These are phyloP conservation scores for Gallinago undulata DNA, from an alignment of 2,113 vertebrate species.

Conservation along the genomic window DNA sequence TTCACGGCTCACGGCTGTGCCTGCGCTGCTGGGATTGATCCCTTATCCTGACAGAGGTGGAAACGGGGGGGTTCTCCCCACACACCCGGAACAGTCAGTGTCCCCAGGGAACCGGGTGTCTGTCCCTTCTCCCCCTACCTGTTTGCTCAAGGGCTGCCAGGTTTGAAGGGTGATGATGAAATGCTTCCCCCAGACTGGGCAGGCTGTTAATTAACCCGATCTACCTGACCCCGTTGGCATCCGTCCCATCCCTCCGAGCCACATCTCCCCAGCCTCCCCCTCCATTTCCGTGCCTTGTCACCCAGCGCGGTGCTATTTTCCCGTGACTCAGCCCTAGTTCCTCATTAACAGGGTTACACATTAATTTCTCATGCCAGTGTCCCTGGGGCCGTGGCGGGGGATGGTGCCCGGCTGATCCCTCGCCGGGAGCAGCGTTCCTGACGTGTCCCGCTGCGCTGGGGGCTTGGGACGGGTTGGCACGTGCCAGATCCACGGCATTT, in stretches of 20 bases:
- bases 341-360: conserved; percentile 29
- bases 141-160: background rate
- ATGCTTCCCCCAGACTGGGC: background rate
- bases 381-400: accelerated
- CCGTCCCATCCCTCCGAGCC: accelerated
- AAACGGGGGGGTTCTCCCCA: background rate
- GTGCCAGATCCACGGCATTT: background rate
- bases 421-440: accelerated
- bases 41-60: background rate
- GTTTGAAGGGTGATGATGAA: background rate
- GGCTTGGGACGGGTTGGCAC: accelerated
- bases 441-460: accelerated
- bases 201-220: conserved; percentile 8
- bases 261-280: background rate
- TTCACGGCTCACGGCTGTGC: background rate
- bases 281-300: background rate
- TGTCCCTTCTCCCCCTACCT: background rate
- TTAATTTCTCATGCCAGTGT: background rate
- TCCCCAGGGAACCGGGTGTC: accelerated
- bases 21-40: background rate
- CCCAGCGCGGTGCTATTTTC: background rate
- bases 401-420: accelerated
- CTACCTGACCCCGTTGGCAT: background rate
- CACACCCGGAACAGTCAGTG: background rate
- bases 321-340: conserved; percentile 55